These are phyloP conservation scores for Corythornis madagascariensis DNA, from an alignment of 2,113 vertebrate genomes.

Conservation along the genomic window DNA sequence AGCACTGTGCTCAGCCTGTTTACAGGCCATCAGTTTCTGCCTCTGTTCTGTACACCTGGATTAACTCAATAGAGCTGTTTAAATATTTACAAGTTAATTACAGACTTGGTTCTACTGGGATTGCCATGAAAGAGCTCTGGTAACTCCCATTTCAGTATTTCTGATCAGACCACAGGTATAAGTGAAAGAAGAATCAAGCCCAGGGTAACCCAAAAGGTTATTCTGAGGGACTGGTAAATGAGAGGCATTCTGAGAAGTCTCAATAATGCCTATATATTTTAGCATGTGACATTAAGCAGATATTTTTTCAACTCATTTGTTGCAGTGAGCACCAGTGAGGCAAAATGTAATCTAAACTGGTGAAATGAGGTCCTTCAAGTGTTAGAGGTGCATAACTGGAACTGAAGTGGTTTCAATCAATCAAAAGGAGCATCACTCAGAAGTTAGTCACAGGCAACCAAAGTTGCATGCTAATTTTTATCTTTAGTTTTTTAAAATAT, in stretches of 20 bases:
- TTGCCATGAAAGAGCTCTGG: background rate
- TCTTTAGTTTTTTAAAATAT: background rate
- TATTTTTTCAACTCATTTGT: background rate
- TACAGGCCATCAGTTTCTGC: background rate
- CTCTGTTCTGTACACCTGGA: background rate
- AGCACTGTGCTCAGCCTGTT: background rate
- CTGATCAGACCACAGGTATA: background rate
- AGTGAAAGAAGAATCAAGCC: background rate
- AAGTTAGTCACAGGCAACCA: background rate
- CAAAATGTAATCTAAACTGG: background rate
- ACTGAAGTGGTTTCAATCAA: slow-evolving; percentile 19
- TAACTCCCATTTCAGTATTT: slow-evolving; percentile 30
- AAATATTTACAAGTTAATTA: slow-evolving; percentile 7
- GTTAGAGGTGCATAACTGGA: slow-evolving; percentile 15
- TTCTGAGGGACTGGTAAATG: background rate
- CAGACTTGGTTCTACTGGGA: background rate
- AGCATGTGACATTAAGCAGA: background rate
- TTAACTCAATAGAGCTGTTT: background rate
- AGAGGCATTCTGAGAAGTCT: background rate
- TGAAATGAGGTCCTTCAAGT: slow-evolving; percentile 21
- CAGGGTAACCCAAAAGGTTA: background rate
- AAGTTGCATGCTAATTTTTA: background rate
- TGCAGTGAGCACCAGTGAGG: background rate
- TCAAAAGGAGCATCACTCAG: background rate
- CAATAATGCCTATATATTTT: background rate